Percentiles rank a stretch among this genome's conserved stretches.
Conservation (phyloP, 2,113 vertebrate genomes). For the Porphyrio hochstetteri region DNA sequence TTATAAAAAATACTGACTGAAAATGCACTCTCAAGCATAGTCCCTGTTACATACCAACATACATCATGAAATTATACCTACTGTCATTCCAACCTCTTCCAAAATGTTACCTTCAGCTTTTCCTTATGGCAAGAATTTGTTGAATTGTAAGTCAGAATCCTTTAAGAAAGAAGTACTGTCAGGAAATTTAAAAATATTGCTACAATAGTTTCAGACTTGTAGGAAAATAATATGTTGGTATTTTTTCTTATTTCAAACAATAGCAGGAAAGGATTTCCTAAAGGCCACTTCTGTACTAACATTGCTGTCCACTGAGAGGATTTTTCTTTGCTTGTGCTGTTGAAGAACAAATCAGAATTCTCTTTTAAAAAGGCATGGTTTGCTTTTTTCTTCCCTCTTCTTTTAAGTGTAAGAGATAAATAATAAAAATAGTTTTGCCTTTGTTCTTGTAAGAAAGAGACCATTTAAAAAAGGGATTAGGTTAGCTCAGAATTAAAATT, state of each 20-base stretch:
- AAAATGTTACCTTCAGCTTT: neutral
- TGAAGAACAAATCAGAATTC: neutral
- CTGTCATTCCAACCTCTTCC: neutral
- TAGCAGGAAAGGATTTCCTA: fast-evolving
- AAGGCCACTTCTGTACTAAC: neutral
- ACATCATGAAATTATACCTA: neutral
- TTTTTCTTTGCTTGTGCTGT: neutral
- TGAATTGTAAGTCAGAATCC: neutral
- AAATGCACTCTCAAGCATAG: neutral
- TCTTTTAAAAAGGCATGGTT: neutral
- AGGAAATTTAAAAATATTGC: neutral
- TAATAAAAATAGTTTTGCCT: neutral
- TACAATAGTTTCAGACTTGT: neutral
- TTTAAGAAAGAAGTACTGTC: neutral
- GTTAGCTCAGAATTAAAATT: neutral
- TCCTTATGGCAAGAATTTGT: neutral
- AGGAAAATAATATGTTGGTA: neutral
- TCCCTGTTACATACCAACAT: neutral
- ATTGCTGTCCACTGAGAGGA: neutral
- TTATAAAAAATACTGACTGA: neutral
- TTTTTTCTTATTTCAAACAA: neutral
- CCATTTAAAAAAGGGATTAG: neutral
- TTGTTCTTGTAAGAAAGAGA: neutral
- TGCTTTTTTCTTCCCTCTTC: fast-evolving
- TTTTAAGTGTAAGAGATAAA: neutral